phyloP scores from a whole-genome alignment of 2,113 vertebrate species.

The Agelaius phoeniceus region DNA sequence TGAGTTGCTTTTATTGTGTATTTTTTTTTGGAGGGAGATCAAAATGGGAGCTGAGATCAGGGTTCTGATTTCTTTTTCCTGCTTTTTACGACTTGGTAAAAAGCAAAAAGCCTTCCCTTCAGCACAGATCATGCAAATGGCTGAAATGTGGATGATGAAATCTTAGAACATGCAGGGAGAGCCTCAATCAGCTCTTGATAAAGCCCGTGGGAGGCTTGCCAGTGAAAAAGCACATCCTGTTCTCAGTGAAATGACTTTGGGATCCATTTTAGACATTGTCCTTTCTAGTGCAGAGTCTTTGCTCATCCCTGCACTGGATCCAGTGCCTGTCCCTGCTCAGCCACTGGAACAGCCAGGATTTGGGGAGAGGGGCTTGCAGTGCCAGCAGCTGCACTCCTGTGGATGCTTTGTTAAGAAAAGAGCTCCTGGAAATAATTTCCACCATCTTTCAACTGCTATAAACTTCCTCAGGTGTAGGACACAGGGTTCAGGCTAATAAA shows the following conservation, averaged over 20 bases:
- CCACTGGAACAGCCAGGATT: neutral
- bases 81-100: neutral
- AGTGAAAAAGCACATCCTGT: neutral
- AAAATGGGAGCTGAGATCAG: neutral
- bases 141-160: neutral
- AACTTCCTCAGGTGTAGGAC: neutral
- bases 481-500: neutral
- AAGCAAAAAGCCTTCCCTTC: neutral
- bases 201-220: conserved; percentile 14
- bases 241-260: neutral
- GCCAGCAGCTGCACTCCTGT: neutral
- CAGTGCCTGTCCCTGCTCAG: neutral
- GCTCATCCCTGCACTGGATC: neutral
- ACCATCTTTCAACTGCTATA: neutral
- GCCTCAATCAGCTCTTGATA: neutral
- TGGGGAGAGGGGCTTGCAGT: neutral
- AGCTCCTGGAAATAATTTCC: neutral
- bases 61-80: neutral
- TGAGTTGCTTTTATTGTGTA: neutral
- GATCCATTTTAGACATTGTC: neutral
- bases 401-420: neutral
- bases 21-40: neutral
- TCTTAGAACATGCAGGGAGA: neutral
- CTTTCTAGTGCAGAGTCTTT: neutral
- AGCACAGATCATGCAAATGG: neutral